Base-by-base conservation (phyloP, 2,797 vertebrate species). In the Gymnoscopelus microlampas region DNA sequence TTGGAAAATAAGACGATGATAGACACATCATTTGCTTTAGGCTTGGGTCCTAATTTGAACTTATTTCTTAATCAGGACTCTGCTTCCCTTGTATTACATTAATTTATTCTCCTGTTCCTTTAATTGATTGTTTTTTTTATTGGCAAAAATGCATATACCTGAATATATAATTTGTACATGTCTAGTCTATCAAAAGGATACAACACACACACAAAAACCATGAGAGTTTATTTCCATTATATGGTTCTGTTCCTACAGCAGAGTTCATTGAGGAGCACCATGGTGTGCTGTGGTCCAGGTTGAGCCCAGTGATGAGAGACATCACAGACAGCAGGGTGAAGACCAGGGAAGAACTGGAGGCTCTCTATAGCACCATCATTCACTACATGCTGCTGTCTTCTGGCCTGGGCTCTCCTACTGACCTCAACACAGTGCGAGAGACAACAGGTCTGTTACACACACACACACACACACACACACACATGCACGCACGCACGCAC, bases 231-330 rank as follows among this genome's bases (percentile, higher is more conserved):
- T 39, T 39, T 44, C 5, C 14, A 23, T 8, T 26, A 53, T 29
- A 32, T 61, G 54, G 66, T 71, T 10, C 68, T n/a, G 12, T 23
- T 51, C 1, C 60, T 60, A 48, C 85, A 96, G 98, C 84, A 15
- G 96, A 97, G 80, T 94, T 97, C 72, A 85, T 97, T 3, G 84
- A 91, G 23, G 94, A 96, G 63, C 92, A 96, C 79, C 94, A 90
- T 63, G 87, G 47, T 12, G 65, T 93, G 60, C 32, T 93, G 68
- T 92, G 94, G 74, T 91, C 89, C 39, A 93, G 84, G 70, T 83
- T 98, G 84, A 85, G 84, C 60, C 76, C 91, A 3, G 15, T 95
- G 72, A 87, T 87, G 73, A 93, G 94, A 79, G 95, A 95, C 66
- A 95, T 99, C 88, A 95, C 94, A 0, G 94, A 96, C 12, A 91